phyloP scores from a whole-genome alignment of 1,140 invertebrate species.

The Achatina immaculata region DNA sequence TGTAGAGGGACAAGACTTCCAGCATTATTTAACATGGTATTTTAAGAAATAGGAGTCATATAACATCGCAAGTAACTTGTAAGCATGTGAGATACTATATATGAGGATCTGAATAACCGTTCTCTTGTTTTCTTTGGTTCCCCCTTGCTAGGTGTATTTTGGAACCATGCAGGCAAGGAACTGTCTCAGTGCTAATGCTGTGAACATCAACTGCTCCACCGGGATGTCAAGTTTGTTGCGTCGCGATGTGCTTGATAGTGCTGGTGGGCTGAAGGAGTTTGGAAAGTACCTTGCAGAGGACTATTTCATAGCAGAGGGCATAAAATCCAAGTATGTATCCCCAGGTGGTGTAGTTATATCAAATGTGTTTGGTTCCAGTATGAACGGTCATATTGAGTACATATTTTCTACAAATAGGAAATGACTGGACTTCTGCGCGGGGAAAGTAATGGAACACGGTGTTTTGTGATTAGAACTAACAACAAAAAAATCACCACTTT shows the following conservation, averaged over 20 bases:
- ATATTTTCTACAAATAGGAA: too few species aligned
- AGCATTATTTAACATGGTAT: too few species aligned
- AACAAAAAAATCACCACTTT: too few species aligned
- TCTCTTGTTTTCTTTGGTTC: too few species aligned
- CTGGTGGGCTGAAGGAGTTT: conserved; percentile 91
- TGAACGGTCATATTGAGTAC: background rate
- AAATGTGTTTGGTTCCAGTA: background rate
- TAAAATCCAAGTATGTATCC: conserved; percentile 80
- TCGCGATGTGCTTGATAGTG: conserved; percentile 90
- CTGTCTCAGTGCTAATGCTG: conserved; percentile 91
- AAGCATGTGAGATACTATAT: too few species aligned
- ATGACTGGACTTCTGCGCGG: background rate
- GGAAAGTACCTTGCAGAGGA: conserved; percentile 97
- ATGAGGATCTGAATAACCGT: too few species aligned
- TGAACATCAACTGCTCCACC: conserved; percentile 96
- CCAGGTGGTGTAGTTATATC: too few species aligned
- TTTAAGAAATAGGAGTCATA: too few species aligned
- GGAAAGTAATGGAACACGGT: background rate
- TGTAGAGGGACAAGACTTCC: too few species aligned
- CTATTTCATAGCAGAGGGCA: conserved; percentile 95
- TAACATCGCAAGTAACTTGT: too few species aligned
- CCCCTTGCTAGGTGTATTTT: conserved; percentile 95
- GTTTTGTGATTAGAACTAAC: too few species aligned
- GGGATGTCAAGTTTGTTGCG: conserved; percentile 98
- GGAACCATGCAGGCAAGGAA: conserved; percentile 96